A percentile compares a stretch with the other conserved stretches of the same genome.
phyloP scores from a whole-genome alignment of 2,888 invertebrate species.

The Iselma pallidipennis region DNA sequence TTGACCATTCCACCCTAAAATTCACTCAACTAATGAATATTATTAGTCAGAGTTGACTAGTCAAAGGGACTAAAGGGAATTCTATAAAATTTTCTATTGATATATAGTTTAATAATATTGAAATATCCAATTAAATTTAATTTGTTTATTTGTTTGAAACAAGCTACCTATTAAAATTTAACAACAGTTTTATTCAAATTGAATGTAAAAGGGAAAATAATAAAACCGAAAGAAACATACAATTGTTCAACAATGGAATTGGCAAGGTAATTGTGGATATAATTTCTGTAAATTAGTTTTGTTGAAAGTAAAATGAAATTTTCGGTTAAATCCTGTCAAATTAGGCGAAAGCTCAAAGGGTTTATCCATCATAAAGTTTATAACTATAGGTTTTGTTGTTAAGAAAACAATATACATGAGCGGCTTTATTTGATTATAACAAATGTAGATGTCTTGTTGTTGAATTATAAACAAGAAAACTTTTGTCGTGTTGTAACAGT shows the following conservation, averaged over 20 bases:
- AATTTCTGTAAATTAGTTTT: neutral
- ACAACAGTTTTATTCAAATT: no score
- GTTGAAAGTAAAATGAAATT: neutral
- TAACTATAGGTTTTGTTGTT: neutral
- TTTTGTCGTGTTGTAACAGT: no score
- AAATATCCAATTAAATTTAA: neutral
- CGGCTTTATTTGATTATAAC: neutral
- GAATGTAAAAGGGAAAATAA: neutral
- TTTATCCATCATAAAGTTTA: neutral
- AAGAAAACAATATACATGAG: neutral
- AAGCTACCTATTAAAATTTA: neutral
- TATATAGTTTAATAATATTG: neutral
- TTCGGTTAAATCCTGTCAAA: neutral
- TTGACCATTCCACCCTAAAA: neutral
- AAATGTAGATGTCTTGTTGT: neutral
- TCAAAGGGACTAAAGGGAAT: neutral
- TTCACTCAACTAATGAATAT: neutral
- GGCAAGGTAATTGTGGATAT: neutral
- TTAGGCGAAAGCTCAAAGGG: neutral
- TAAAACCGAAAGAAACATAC: neutral
- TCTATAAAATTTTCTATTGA: neutral
- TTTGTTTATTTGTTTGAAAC: neutral
- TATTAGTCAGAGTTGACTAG: neutral
- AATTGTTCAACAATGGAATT: neutral
- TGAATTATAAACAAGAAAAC: neutral